Percentiles rank a stretch among this genome's conserved stretches.
Evolutionary conservation across 2,797 vertebrate genomes (phyloP).

Genomic region (Intellagama lesueurii): DNA sequence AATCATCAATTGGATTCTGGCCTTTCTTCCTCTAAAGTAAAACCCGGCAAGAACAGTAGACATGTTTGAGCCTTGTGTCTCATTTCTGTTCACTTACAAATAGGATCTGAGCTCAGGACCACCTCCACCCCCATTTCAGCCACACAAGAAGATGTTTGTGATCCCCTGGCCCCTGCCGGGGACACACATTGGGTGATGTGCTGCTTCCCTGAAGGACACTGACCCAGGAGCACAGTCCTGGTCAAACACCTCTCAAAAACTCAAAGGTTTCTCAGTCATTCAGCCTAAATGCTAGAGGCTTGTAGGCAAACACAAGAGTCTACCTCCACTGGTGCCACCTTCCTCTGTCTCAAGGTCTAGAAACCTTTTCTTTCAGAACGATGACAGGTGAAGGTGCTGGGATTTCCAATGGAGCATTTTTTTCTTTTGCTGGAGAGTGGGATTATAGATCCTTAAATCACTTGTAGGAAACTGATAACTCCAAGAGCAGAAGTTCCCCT

Average conservation of each 20-base stretch:
- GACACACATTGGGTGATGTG: no score
- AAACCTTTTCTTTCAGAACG: background rate
- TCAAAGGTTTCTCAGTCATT: background rate
- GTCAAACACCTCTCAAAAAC: background rate
- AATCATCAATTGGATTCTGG: no score
- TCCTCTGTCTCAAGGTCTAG: background rate
- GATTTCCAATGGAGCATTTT: background rate
- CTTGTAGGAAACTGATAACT: background rate
- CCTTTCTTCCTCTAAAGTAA: background rate
- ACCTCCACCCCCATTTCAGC: no score
- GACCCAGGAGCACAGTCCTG: background rate
- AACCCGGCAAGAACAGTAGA: background rate
- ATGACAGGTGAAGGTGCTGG: background rate
- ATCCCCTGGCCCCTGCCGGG: no score
- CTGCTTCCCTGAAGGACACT: no score
- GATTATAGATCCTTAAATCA: background rate
- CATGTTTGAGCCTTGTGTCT: no score
- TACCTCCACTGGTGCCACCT: background rate
- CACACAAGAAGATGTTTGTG: no score
- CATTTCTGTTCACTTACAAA: no score
- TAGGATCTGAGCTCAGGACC: no score
- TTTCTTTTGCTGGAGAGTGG: background rate
- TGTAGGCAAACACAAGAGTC: background rate
- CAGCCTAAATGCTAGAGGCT: background rate
- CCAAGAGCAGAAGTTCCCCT: no score